phyloP scores from a whole-genome alignment of 2,797 vertebrate species.

The Arnoldichthys spilopterus region DNA sequence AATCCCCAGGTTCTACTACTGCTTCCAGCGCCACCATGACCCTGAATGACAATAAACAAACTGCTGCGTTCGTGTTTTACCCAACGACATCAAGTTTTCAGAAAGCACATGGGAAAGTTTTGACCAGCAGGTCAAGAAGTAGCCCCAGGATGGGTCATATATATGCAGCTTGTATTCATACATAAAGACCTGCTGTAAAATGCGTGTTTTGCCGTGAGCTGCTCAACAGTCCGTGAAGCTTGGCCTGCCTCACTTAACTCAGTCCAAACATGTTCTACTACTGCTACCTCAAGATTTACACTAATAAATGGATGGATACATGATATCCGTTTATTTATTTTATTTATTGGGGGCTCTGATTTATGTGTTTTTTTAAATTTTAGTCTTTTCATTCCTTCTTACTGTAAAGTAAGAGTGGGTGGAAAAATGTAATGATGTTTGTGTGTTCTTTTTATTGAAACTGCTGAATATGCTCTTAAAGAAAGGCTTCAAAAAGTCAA shows the following conservation, averaged over 20 bases:
- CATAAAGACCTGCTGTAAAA: neutral
- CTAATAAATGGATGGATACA: neutral
- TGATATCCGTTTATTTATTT: neutral
- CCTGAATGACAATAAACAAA: slow-evolving; percentile 20
- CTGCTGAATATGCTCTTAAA: no score
- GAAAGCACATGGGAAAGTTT: slow-evolving; percentile 13
- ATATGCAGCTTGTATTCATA: neutral
- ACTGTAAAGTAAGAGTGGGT: no score
- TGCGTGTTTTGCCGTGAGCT: neutral
- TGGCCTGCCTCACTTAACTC: slow-evolving; percentile 7
- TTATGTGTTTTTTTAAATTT: no score
- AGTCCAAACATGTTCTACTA: slow-evolving; percentile 9
- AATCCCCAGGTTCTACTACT: neutral
- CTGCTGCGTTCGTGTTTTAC: slow-evolving; percentile 13
- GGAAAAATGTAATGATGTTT: no score
- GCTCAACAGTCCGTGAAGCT: neutral
- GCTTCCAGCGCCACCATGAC: neutral
- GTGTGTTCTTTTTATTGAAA: no score
- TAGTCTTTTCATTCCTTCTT: no score
- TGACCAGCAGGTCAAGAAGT: neutral
- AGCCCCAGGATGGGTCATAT: neutral
- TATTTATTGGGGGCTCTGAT: no score
- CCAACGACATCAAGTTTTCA: slow-evolving; percentile 14
- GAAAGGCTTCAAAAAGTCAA: no score
- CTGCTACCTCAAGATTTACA: neutral